phyloP scores from a whole-genome alignment of 2,113 vertebrate species.

The Rostratula benghalensis region DNA sequence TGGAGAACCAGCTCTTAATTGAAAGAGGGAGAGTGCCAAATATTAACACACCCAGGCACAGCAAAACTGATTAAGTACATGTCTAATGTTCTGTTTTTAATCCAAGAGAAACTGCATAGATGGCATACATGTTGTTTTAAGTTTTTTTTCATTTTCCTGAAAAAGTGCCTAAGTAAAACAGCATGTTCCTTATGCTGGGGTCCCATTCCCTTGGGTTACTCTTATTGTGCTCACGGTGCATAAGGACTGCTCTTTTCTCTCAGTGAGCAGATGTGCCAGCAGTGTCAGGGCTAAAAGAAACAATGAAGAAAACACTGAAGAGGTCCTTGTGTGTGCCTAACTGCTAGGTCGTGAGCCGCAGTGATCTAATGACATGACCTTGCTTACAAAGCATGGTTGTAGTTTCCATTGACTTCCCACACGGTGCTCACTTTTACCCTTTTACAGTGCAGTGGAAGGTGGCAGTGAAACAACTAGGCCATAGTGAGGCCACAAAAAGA shows the following conservation, averaged over 20 bases:
- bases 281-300: neutral
- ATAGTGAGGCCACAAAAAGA: neutral
- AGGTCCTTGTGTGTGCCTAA: neutral
- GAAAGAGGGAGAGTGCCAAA: constrained; percentile 46
- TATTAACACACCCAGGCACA: constrained; percentile 55
- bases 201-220: constrained; percentile 1
- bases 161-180: constrained; percentile 51
- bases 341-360: fast-evolving
- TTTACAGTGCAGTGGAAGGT: neutral
- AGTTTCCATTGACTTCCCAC: neutral
- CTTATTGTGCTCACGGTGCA: fast-evolving
- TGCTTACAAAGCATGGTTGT: neutral
- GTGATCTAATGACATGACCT: neutral
- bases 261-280: fast-evolving
- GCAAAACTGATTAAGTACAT: constrained; percentile 60
- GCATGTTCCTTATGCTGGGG: constrained; percentile 31
- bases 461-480: neutral
- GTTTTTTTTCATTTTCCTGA: constrained; percentile 48
- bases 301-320: neutral
- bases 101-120: constrained; percentile 36
- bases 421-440: neutral
- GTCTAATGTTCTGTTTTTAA: constrained; percentile 61
- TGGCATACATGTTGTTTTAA: constrained; percentile 44
- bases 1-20: constrained; percentile 40
- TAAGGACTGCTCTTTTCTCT: neutral